Base-by-base conservation (phyloP, 2,797 vertebrate genomes). In the Phyllotis vaccarum region DNA sequence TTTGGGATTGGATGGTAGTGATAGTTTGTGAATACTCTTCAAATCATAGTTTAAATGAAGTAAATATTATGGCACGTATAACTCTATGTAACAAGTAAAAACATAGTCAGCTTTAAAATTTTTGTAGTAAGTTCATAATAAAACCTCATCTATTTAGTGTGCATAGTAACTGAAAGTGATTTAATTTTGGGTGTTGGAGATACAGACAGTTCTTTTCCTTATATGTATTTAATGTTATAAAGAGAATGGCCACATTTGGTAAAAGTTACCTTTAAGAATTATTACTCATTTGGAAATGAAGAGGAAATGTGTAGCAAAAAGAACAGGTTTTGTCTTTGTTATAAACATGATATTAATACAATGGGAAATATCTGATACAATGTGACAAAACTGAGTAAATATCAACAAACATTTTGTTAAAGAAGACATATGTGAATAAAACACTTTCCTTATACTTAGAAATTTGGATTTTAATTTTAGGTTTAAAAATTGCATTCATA, bases 231-330 rank as follows among this genome's bases (percentile, higher is more conserved):
- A 79, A 14, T 24, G 43, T 70, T 91, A 76, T 11, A 49, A 92
- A 86, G 27, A 86, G 34, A 89, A 81, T 54, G 12, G 24, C 68
- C 2, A 81, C 72, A 89, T 27, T 64, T 9, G 10, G 37, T 93
- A 19, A 29, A 93, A 80, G 13, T 3, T 82, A 62, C 88, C 52
- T 89, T 88, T 86, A 86, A 79, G 22, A 75, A 46, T 12, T 60
- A 81, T 60, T 64, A 40, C 40, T 64, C 37, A 64, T 72, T 92
- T 87, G 80, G 29, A 13, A 34, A 97, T 90, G 24, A 80, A 60
- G 8, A 19, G 70, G 37, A 52, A 6, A 83, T 66, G n/a, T 81
- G 5, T 40, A 92, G 54, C 43, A 81, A 17, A 88, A 88, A 56
- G 11, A 89, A 13, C 29, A 49, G 34, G 37, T 68, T 78, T 56